Percentiles rank a stretch among this genome's conserved stretches.
These are phyloP conservation scores for Morpho helenor DNA, from an alignment of 2,888 invertebrate genomes.

Conservation along the genomic window DNA sequence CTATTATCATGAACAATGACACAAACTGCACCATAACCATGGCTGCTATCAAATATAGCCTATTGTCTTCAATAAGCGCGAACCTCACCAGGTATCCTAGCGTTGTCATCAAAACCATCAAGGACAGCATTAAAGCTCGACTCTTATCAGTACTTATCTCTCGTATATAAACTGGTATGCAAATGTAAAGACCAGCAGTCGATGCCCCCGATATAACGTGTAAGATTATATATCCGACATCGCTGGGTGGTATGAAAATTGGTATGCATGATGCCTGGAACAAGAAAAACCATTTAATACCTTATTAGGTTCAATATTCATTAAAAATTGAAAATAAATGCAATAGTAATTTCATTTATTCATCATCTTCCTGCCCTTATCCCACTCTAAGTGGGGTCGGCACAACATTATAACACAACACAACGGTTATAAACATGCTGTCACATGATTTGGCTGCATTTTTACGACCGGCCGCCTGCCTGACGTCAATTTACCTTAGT, in stretches of 20 bases:
- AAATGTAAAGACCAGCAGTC: constrained; percentile 51
- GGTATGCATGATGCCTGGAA: constrained; percentile 57
- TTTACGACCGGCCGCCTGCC: too few relatives aligned
- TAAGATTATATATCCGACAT: constrained; percentile 38
- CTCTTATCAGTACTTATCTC: constrained; percentile 43
- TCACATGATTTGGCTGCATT: too few relatives aligned
- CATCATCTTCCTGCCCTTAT: too few relatives aligned
- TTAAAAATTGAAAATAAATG: too few relatives aligned
- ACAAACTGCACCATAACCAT: constrained; percentile 49
- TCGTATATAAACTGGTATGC: constrained; percentile 51
- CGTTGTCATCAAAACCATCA: constrained; percentile 48
- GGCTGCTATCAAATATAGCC: constrained; percentile 48
- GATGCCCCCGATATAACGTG: constrained; percentile 52
- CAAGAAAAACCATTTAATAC: background rate
- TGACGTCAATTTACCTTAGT: too few relatives aligned
- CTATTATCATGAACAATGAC: constrained; percentile 43
- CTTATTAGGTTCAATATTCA: too few relatives aligned
- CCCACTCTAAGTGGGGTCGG: too few relatives aligned
- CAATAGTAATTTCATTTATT: too few relatives aligned
- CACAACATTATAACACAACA: too few relatives aligned
- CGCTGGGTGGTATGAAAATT: constrained; percentile 41
- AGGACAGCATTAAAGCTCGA: constrained; percentile 39
- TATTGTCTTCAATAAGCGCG: constrained; percentile 38
- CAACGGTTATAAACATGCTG: too few relatives aligned
- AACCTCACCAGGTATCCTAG: constrained; percentile 50